These are phyloP conservation scores for Thera obeliscata DNA, from an alignment of 2,888 invertebrate genomes.

Conservation along the genomic window DNA sequence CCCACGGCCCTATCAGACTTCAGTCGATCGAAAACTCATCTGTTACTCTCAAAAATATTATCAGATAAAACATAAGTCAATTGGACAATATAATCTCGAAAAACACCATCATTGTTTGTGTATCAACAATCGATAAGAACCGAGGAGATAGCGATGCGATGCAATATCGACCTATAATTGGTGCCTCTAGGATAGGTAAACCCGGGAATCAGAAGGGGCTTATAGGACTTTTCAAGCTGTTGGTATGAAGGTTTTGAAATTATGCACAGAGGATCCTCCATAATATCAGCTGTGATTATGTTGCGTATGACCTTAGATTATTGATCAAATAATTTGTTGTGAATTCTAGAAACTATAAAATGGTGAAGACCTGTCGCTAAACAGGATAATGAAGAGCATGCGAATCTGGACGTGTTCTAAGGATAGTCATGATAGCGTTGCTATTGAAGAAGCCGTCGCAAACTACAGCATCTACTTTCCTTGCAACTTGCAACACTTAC, in stretches of 20 bases:
- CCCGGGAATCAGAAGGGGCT: neutral
- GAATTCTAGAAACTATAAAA: slow-evolving; percentile 20
- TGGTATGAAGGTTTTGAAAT: slow-evolving; percentile 11
- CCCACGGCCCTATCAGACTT: neutral
- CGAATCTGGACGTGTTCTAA: slow-evolving; percentile 38
- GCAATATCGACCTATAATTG: slow-evolving; percentile 23
- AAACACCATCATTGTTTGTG: slow-evolving; percentile 44
- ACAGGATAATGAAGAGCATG: slow-evolving; percentile 54
- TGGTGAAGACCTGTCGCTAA: slow-evolving; percentile 39
- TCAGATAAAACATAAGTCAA: slow-evolving; percentile 69
- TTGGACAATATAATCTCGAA: slow-evolving; percentile 63
- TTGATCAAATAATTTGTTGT: slow-evolving; percentile 19
- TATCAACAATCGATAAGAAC: slow-evolving; percentile 39
- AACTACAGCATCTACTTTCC: slow-evolving; percentile 66
- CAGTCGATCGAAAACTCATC: slow-evolving; percentile 64
- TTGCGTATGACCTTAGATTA: slow-evolving; percentile 6
- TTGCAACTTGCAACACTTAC: slow-evolving; percentile 76
- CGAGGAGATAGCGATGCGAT: slow-evolving; percentile 28
- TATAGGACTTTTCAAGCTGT: neutral
- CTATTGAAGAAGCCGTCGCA: slow-evolving; percentile 74
- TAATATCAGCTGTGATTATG: slow-evolving; percentile 1
- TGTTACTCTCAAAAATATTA: slow-evolving; percentile 56
- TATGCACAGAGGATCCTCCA: slow-evolving; percentile 9
- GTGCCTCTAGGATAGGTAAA: neutral
- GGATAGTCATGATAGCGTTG: slow-evolving; percentile 52